Base-by-base conservation (phyloP, 2,113 vertebrate genomes). In the Cynocephalus volans region DNA sequence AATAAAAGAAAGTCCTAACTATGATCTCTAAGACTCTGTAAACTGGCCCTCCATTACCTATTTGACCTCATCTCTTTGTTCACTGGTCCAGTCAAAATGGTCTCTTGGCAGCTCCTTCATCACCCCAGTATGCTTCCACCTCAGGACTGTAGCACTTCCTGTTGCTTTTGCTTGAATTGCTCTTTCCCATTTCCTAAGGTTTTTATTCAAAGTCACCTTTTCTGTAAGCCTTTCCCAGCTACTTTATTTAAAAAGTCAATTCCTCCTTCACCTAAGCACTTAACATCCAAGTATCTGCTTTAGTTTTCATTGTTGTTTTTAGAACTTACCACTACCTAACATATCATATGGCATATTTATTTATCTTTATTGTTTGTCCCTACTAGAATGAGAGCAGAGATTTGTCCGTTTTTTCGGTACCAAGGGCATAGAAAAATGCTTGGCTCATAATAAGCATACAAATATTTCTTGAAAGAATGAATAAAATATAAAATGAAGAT, bases 391-490 rank as follows among this genome's bases (percentile, higher is more conserved):
- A 95, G 24, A 79, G 15, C 26, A 92, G 13, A 82, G 4, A 21
- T 36, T 79, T 89, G 19, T 24, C 19, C n/a, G 1, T 67, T n/a
- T 15, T 5, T 69, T 62, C 8, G 33, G 4, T 41, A 84, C 2
- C 6, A 17, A 81, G 13, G 33, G 36, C 41, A 50, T 87, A 72
- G 48, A 52, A 81, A 83, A 87, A 92, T 92, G 58, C 0, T 26
- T 52, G 33, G n/a, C 48, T 83, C 17, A 33, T 56, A 67, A 36
- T 19, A 76, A 52, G 70, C 11, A 73, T 8, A 52, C 26, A 85
- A 72, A 50, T 91, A 73, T 84, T 80, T 95, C 24, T 36, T 91
- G 36, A 96, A 87, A 88, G n/a, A 90, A 72, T 82, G 69, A 90
- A 79, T 75, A 19, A 84, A 83, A 76, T 64, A 76, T 17, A 86